Evolutionary conservation across 2,113 vertebrate species (phyloP), one percentile per base, ranked within the genome.

Genomic region (Vulpes ferrilata): DNA sequence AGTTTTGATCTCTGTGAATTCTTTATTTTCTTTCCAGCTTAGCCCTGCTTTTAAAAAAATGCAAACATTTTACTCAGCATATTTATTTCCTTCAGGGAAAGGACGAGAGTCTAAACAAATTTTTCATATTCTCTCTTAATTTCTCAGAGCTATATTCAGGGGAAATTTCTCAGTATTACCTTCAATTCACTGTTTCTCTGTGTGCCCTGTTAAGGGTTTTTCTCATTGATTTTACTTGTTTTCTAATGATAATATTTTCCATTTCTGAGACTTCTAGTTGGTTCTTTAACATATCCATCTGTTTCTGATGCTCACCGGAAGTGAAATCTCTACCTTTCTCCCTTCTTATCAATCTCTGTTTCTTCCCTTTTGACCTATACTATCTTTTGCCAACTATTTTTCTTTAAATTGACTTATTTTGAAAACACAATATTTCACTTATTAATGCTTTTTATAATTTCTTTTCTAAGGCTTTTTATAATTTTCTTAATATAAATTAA

Each of bases 401-500:
- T 35, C 30, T 94, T 43, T 57, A 88, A 90, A 85, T 3, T 79
- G 65, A 90, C 53, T 92, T 30, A 7, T 86, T 76, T 95, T 88
- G 60, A 87, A 96, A 55, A 92, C 7, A 78, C 0, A 65, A 25
- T 86, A 69, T 79, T 35, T 19, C 20, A 82, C 23, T 92, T 74
- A 43, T 7, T 20, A 95, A 92, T 35, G 80, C 35, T 82, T 94
- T 78, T 53, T 88, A 53, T 53, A 67, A 59, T 93, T 81, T 94
- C 6, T 43, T 43, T 92, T 74, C 9, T 20, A 95, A 92, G 32
- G 80, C 35, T 82, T 94, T 78, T 53, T 88, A 53, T 53, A 67
- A 59, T 93, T 81, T 94, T 90, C n/a, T 59, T 78, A 95, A 93
- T 82, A 88, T 60, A 85, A 86, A 69, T 43, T 69, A 48, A 92